phyloP scores from a whole-genome alignment of 2,113 vertebrate genomes.

The Brachypodius melanocephalos region DNA sequence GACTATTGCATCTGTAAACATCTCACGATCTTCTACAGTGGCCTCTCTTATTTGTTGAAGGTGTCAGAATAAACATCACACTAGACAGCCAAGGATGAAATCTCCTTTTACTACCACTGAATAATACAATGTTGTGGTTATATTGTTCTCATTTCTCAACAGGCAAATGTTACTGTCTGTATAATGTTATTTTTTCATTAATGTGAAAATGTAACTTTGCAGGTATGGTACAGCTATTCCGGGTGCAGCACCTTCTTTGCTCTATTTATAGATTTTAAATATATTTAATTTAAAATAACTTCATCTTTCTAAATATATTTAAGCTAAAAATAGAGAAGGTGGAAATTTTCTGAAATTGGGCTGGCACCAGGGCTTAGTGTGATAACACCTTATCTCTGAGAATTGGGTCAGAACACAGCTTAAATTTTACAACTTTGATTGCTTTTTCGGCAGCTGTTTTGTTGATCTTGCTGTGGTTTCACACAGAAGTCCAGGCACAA shows the following conservation, averaged over 20 bases:
- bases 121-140: not conserved
- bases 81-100: not conserved
- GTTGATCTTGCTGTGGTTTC: not conserved
- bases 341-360: constrained; percentile 24
- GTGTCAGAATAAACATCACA: not conserved
- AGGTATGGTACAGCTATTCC: constrained; percentile 1
- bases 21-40: not conserved
- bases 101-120: not conserved
- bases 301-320: constrained; percentile 11
- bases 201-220: constrained; percentile 42
- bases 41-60: not conserved
- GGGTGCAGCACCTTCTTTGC: not conserved
- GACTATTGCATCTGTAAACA: not conserved
- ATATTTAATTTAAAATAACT: constrained; percentile 26
- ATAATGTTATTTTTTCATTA: constrained; percentile 41
- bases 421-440: constrained; percentile 24
- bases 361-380: constrained; percentile 5
- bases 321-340: constrained; percentile 28
- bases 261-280: constrained; percentile 34
- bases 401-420: constrained; percentile 3
- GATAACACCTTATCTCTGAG: constrained; percentile 35
- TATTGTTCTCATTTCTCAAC: not conserved
- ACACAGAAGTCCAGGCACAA: not conserved
- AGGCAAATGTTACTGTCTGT: not conserved
- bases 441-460: constrained; percentile 10